These are phyloP conservation scores for Hoplodrina blanda DNA, from an alignment of 2,888 invertebrate genomes.

Conservation along the genomic window DNA sequence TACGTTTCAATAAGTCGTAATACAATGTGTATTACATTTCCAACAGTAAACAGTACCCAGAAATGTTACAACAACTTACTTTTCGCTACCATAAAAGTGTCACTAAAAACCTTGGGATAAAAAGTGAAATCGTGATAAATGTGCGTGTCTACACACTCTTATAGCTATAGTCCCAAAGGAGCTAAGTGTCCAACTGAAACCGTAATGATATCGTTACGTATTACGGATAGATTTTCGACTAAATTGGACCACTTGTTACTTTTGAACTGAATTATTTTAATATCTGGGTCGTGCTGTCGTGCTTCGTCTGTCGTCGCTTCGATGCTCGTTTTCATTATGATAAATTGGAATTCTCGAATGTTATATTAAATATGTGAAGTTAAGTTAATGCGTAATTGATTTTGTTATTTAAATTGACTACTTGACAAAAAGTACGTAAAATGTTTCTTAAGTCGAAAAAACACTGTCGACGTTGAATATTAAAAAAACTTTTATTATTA, in stretches of 20 bases:
- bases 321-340: constrained; percentile 1
- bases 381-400: not conserved
- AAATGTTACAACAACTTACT: not conserved
- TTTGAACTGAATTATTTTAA: constrained; percentile 14
- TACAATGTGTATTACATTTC: not conserved
- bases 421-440: no score
- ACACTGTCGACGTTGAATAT: no score
- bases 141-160: constrained; percentile 18
- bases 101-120: constrained; percentile 1
- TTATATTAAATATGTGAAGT: not conserved
- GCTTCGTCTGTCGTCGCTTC: not conserved
- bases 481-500: no score
- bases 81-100: constrained; percentile 4
- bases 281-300: not conserved
- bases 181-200: constrained; percentile 15
- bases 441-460: no score
- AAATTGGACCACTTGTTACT: constrained; percentile 46
- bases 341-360: constrained; percentile 15
- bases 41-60: not conserved
- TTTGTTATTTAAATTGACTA: not conserved
- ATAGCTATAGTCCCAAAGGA: constrained; percentile 1
- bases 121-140: constrained; percentile 30
- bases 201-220: constrained; percentile 38
- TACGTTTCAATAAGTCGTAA: no score
- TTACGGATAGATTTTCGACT: constrained; percentile 24